Evolutionary conservation across 2,797 vertebrate genomes (phyloP).

Genomic region (Dromococcyx pavoninus): DNA sequence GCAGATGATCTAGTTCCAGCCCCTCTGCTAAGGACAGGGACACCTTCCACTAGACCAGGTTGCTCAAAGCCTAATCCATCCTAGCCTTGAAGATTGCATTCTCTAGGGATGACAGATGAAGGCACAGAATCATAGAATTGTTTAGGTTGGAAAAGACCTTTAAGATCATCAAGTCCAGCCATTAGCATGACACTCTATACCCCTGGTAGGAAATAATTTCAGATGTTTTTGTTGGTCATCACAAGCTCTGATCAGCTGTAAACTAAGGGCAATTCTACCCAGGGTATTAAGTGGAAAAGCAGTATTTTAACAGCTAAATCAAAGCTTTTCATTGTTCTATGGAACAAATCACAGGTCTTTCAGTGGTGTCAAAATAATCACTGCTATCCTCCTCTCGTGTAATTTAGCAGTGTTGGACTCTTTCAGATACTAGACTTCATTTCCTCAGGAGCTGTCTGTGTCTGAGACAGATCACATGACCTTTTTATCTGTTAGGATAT

Average conservation of each 20-base stretch:
- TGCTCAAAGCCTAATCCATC: no score
- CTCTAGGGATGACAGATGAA: neutral
- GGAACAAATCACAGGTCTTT: neutral
- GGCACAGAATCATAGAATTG: neutral
- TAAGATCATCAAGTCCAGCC: no score
- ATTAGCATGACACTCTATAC: neutral
- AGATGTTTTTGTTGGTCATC: neutral
- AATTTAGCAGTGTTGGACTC: neutral
- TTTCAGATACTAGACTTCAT: neutral
- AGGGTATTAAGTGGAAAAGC: neutral
- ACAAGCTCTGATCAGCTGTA: neutral
- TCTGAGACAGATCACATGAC: neutral
- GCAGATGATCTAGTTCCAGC: no score
- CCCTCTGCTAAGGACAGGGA: no score
- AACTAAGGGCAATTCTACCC: neutral
- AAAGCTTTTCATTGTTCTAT: neutral
- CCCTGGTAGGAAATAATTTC: neutral
- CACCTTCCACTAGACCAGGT: no score
- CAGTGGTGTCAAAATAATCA: neutral
- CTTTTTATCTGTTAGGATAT: neutral
- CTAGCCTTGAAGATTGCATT: neutral
- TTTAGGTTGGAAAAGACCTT: no score
- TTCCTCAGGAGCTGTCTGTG: neutral
- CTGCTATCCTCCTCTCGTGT: neutral
- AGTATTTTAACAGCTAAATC: neutral